Conservation (phyloP, 2,888 invertebrate species). For the Trichogramma dendrolimi region DNA sequence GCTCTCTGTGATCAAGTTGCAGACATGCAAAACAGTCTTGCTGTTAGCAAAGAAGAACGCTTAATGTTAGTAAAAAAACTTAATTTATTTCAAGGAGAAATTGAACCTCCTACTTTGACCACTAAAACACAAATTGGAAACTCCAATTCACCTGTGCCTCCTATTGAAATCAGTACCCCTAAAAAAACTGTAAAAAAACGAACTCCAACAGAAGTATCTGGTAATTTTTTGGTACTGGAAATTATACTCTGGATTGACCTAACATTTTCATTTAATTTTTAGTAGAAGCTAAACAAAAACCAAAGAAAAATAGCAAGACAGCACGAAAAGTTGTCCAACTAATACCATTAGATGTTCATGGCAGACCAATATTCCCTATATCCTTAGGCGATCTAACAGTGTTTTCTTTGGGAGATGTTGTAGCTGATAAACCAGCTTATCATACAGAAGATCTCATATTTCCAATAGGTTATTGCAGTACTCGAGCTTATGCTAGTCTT, state of each 20-base stretch:
- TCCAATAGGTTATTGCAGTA: constrained; percentile 75
- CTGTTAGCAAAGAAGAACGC: constrained; percentile 77
- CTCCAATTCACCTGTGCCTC: constrained; percentile 34
- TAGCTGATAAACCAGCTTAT: constrained; percentile 64
- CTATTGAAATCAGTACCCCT: constrained; percentile 37
- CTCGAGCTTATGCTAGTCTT: constrained; percentile 69
- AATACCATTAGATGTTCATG: constrained; percentile 64
- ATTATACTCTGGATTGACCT: neutral
- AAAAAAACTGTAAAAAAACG: constrained; percentile 46
- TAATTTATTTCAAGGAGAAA: constrained; percentile 58
- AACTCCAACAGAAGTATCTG: constrained; percentile 38
- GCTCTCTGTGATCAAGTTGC: constrained; percentile 85
- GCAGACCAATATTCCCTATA: constrained; percentile 70
- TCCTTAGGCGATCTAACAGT: constrained; percentile 66
- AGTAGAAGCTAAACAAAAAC: constrained; percentile 42
- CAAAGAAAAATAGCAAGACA: constrained; percentile 38
- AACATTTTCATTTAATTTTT: neutral
- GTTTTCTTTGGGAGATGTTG: constrained; percentile 73
- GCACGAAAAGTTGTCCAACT: constrained; percentile 56
- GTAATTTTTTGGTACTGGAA: constrained; percentile 27
- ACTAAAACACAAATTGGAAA: constrained; percentile 41
- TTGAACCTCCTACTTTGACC: constrained; percentile 37
- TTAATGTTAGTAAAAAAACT: constrained; percentile 75
- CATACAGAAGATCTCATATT: constrained; percentile 70
- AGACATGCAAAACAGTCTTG: constrained; percentile 75